Base-by-base conservation (phyloP, 2,113 vertebrate genomes). In the Aldabrachelys gigantea region DNA sequence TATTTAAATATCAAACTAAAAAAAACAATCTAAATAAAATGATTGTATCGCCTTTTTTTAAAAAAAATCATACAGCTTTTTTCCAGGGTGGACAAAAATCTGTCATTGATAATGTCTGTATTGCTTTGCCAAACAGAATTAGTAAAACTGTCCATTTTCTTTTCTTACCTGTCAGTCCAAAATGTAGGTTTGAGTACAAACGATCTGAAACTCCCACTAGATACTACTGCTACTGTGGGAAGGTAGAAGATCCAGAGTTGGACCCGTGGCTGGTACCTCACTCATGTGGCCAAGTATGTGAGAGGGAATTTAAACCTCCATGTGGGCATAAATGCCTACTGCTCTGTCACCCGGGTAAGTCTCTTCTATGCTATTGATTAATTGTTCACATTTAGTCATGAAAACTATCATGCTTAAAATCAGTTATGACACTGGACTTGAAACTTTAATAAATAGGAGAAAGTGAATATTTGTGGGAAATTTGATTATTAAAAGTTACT, bases 211-310 rank as follows among this genome's bases (percentile, higher is more conserved):
- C 99, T 16, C 99, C 99, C 75, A 98, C 94, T 92, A 98, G 98
- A 47, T 99, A 99, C 97, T 98, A 98, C 93, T 99, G 99, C 96
- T 99, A 99, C 93, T 99, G 99, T 98, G 99, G 99, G 91, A 99
- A 99, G 96, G 98, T 99, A 52, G 98, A 99, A 97, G 99, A 99
- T 91, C 99, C 99, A 49, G 86, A 98, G 0, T 85, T 99, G 50
- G 99, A 99, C 72, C 99, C 99, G 0, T 99, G 99, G 99, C 98
- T 99, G 81, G 98, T 99, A 54, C 99, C 99, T 96, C 99, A 99
- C 97, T 99, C 99, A 14, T 99, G 99, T n/a, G 99, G 99, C 82
- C 98, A 99, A 89, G 97, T 99, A 85, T 99, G 99, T 97, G 99
- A 99, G 96, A 98, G 97, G 86, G 98, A 98, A 62, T 98, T 99